Conservation (phyloP, 2,797 vertebrate species). For the Acrocephalus scirpaceus region DNA sequence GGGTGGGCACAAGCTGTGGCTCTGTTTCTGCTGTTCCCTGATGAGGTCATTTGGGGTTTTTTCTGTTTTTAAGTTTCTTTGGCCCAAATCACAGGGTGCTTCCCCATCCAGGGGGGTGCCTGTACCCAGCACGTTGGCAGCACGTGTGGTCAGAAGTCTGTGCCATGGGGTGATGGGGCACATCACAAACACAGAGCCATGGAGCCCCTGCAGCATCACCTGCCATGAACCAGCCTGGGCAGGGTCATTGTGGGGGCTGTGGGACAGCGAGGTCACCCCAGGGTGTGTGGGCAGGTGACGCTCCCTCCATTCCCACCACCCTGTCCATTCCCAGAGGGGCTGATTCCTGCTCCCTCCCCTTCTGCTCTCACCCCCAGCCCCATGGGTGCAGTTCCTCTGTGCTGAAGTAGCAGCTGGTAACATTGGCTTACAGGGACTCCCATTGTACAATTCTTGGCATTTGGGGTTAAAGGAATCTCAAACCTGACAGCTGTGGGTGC, state of each 20-base stretch:
- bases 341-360: background rate
- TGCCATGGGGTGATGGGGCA: background rate
- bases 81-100: rapidly evolving
- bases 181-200: rapidly evolving
- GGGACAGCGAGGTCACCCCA: background rate
- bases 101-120: background rate
- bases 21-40: background rate
- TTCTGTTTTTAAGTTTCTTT: background rate
- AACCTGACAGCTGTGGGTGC: background rate
- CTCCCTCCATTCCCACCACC: background rate
- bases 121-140: rapidly evolving
- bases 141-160: rapidly evolving
- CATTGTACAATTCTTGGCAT: background rate
- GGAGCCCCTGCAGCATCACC: background rate
- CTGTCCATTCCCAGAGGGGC: background rate
- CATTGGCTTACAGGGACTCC: background rate
- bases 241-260: background rate
- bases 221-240: background rate
- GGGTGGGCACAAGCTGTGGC: rapidly evolving
- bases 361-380: background rate
- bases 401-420: background rate
- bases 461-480: background rate
- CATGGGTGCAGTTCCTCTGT: background rate
- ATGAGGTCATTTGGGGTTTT: rapidly evolving
- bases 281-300: background rate